Base-by-base conservation (phyloP, 1,140 invertebrate species). In the Drosophila punjabiensis region DNA sequence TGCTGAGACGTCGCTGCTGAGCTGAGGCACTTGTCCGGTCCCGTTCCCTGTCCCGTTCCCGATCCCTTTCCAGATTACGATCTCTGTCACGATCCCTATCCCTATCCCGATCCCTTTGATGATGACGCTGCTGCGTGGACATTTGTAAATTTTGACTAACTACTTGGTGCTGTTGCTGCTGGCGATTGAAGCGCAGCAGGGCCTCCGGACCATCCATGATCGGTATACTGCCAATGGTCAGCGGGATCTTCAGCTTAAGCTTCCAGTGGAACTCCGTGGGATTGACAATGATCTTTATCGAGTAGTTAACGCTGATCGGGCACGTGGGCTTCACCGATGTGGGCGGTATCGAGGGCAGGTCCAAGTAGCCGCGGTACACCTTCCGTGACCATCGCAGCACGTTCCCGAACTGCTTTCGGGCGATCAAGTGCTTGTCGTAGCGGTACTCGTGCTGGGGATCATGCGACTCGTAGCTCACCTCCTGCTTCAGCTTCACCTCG, bases 231-330 rank as follows among this genome's bases (percentile, higher is more conserved):
- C 95, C 95, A 79, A 96, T 94, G 28, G 94, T 94, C 55, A 96
- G 81, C 4, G 94, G 91, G 18, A 94, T 93, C 63, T 94, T 94
- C 2, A 93, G 79, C 55, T 92, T 93, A 47, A 95, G 87, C 85
- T 95, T 95, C 75, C 92, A 92, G 88, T 95, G 94, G 47, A 94
- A 88, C 41, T 93, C 93, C 41, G 87, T 86, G 66, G 93, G 92
- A 71, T 91, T 92, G 18, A 94, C 91, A 61, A 93, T 93, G 48
- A 97, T 94, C 92, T 95, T 95, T 47, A 97, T 87, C 79, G 95
- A 94, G 93, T 96, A 96, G 80, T 95, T 95, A 70, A 96, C 93
- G 91, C 95, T 95, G 74, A 97, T 96, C 53, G 96, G 95, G 56
- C 94, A 94, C 74, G 96, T 96, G 76, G 95, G 95, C 45, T 95